Base-by-base conservation (phyloP, 2,888 invertebrate genomes). In the Horisme vitalbata region DNA sequence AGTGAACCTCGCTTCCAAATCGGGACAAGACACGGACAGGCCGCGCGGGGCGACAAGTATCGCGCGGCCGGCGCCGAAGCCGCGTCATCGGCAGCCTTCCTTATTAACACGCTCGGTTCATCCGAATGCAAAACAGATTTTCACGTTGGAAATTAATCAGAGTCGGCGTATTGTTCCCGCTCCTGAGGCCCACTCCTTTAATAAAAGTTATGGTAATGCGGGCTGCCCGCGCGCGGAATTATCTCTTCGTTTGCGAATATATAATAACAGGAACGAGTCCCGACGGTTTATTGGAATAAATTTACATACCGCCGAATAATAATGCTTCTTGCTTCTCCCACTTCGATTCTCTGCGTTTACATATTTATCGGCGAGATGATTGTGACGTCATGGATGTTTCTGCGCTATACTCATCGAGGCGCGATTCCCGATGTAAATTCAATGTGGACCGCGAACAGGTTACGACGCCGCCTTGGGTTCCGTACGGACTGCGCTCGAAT, bases 161-260 rank as follows among this genome's bases (percentile, higher is more conserved):
- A 47, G 63, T 62, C 61, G 60, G 62, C 68, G 78, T 74, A 87
- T 89, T 88, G 88, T 88, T 87, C 84, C 75, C 79, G 65, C 72
- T 73, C 67, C 71, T 74, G 70, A 71, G 71, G 75, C 75, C 57
- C 79, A 81, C 78, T 81, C 83, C 82, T 83, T 86, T 85, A 85
- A 88, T 88, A 88, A 88, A 89, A 89, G 85, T 86, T 89, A 88
- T 89, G 89, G 74, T 81, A 88, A 88, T 89, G 63, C 67, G 57
- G 63, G 73, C 79, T 76, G 83, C 70, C 84, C 83, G 80, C 79
- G 78, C 72, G 70, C 78, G 66, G 79, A 83, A 87, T 89, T 85
- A 88, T 89, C 88, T 84, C 82, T 82, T 83, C 85, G 86, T 85
- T 87, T 85, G 80, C 81, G 88, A 85, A 88, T 88, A 84, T 85